Percentiles rank a stretch among this genome's conserved stretches.
Evolutionary conservation across 37 sponge, comb jelly and placozoan genomes (phyloP).

Genomic region (Petrosia ficiformis): DNA sequence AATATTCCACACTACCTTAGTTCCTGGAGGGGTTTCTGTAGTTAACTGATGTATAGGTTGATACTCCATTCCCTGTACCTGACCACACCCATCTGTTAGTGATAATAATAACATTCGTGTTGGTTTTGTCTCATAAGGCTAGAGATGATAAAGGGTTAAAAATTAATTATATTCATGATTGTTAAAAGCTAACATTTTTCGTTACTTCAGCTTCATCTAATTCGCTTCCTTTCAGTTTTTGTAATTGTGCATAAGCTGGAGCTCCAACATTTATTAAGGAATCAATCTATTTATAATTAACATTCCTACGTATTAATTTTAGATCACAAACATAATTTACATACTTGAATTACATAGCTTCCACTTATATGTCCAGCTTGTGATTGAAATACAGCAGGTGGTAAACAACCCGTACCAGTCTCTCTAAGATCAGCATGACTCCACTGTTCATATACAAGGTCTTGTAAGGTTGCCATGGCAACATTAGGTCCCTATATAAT

Average conservation of each 20-base stretch:
- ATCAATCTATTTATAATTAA: conserved; percentile 43
- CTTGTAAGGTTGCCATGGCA: neutral
- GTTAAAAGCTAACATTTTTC: too few species aligned
- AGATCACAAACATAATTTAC: neutral
- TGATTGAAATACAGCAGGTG: conserved; percentile 12
- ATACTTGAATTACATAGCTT: conserved; percentile 27
- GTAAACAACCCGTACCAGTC: conserved; percentile 4
- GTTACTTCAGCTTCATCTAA: conserved; percentile 2
- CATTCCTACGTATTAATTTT: neutral
- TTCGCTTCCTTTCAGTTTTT: conserved; percentile 53
- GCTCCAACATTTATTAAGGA: conserved; percentile 60
- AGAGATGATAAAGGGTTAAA: too few species aligned
- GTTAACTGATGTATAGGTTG: conserved; percentile 17
- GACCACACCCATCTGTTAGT: conserved; percentile 22
- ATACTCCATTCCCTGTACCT: conserved; percentile 36
- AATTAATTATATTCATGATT: too few species aligned
- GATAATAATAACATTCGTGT: conserved; percentile 25
- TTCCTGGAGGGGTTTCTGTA: conserved; percentile 14
- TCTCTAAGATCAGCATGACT: neutral
- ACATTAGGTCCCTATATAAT: too few species aligned
- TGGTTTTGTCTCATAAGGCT: conserved; percentile 10
- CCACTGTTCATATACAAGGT: neutral
- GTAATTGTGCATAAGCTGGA: conserved; percentile 56
- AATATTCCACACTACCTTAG: conserved; percentile 12
- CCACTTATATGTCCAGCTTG: conserved; percentile 10